A percentile compares a stretch with the other conserved stretches of the same genome.
Evolutionary conservation across 2,113 vertebrate species (phyloP).

Genomic region (Petrocephalus zakoni): DNA sequence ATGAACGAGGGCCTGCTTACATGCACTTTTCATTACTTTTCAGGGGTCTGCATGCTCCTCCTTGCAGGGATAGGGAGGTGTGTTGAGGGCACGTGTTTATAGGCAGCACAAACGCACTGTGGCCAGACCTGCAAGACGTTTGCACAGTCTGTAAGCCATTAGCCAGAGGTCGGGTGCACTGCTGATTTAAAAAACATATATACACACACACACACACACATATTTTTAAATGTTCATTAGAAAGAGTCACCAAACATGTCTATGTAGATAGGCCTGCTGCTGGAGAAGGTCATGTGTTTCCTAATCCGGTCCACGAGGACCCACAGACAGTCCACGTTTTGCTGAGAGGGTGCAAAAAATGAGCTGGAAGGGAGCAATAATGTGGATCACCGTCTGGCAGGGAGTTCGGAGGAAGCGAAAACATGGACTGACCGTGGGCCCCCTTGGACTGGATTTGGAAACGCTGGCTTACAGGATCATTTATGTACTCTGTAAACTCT

Average conservation of each 20-base stretch:
- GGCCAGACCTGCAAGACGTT: not conserved
- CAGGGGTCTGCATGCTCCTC: slow-evolving; percentile 19
- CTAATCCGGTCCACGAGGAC: too few species aligned
- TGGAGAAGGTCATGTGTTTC: not conserved
- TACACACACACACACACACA: too few species aligned
- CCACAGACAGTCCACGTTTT: too few species aligned
- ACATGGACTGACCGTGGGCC: too few species aligned
- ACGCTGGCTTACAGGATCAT: not conserved
- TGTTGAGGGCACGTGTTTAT: slow-evolving; percentile 27
- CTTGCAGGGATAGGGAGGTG: slow-evolving; percentile 20
- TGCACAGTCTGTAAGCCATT: not conserved
- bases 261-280: not conserved
- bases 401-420: too few species aligned
- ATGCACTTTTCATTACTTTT: slow-evolving; percentile 19
- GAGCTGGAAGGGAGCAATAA: too few species aligned
- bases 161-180: not conserved
- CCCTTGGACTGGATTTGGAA: too few species aligned
- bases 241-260: not conserved
- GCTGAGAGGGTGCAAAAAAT: too few species aligned
- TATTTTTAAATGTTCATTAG: not conserved
- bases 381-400: too few species aligned
- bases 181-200: not conserved
- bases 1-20: slow-evolving; percentile 8
- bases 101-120: not conserved
- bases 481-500: not conserved